Evolutionary conservation across 1,140 invertebrate species (phyloP), one percentile per base, ranked within the genome.

Genomic region (Drosophila ambigua): DNA sequence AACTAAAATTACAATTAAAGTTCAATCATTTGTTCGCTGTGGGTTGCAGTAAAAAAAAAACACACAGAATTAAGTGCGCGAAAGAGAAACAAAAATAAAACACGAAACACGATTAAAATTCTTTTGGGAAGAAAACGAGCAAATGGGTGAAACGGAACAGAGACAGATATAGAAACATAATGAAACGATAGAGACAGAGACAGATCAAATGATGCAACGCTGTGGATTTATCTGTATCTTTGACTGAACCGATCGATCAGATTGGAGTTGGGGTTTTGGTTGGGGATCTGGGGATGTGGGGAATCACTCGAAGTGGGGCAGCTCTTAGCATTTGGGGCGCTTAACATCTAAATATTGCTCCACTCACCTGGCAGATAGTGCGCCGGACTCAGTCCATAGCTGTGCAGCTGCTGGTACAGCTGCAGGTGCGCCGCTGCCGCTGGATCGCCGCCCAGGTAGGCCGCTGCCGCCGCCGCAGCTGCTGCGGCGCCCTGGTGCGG

Each of bases 341-440:
- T 24, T 54, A 23, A 8, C 2, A 7, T 6, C 31, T 49, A 13
- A 6, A 15, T 48, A 15, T 41, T 24, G 31, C 16, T 7, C 9
- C 48, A 89, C 90, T 93, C 91, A 75, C 94, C 93, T 92, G 94
- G 93, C 79, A 95, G 76, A 73, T 96, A 92, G 67, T 96, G 95
- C 61, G 96, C 95, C 75, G 96, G 95, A 83, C 96, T 96, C 58
- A 96, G 92, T 26, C 95, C 95, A 60, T 95, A 95, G 28, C 95
- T 94, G 63, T 96, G 96, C 84, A 95, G 94, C 91, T 95, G 96
- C 79, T 97, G 96, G 83, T 96, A 92, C 45, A 96, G 93, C 84
- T 96, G 95, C 72, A 96, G 82, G 94, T 95, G 39, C 72, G 78
- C 77, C n/a, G 85, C 76, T 41, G 82, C 67, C 2, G 74, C 69